Percentiles rank a stretch among this genome's conserved stretches.
Evolutionary conservation across 2,797 vertebrate genomes (phyloP).

Genomic region (Poeciliopsis turneri): DNA sequence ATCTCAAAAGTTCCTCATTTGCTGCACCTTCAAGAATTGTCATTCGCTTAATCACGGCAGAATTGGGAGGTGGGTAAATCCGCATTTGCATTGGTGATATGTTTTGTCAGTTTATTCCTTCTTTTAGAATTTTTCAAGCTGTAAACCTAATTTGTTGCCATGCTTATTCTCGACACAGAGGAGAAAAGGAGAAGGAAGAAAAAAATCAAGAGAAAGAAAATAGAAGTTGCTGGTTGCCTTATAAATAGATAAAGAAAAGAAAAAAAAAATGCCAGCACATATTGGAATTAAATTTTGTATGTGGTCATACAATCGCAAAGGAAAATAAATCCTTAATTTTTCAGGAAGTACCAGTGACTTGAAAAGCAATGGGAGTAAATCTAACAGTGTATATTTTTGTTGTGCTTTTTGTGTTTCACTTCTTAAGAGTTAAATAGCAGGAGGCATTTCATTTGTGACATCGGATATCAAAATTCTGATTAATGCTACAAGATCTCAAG

Average conservation of each 20-base stretch:
- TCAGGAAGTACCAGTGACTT: conserved; percentile 54
- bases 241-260: conserved; percentile 45
- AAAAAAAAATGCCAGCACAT: conserved; percentile 32
- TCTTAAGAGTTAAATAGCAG: conserved; percentile 27
- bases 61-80: conserved; percentile 56
- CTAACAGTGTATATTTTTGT: conserved; percentile 44
- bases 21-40: conserved; percentile 56
- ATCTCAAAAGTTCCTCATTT: conserved; percentile 71
- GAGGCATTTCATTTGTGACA: conserved; percentile 43
- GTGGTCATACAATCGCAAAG: conserved; percentile 58
- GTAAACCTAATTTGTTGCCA: conserved; percentile 73
- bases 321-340: conserved; percentile 50
- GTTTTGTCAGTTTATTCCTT: conserved; percentile 67
- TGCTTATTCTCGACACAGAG: conserved; percentile 68
- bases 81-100: conserved; percentile 76
- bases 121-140: conserved; percentile 70
- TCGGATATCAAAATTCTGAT: conserved; percentile 39
- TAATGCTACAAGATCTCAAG: conserved; percentile 3
- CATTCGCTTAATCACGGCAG: conserved; percentile 63
- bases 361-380: conserved; percentile 53
- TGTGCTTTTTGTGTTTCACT: conserved; percentile 42
- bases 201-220: conserved; percentile 45
- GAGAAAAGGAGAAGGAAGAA: conserved; percentile 55
- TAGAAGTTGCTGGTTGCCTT: conserved; percentile 67
- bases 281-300: conserved; percentile 62